phyloP scores from a whole-genome alignment of 2,113 vertebrate genomes.

The Pygoscelis antarcticus region DNA sequence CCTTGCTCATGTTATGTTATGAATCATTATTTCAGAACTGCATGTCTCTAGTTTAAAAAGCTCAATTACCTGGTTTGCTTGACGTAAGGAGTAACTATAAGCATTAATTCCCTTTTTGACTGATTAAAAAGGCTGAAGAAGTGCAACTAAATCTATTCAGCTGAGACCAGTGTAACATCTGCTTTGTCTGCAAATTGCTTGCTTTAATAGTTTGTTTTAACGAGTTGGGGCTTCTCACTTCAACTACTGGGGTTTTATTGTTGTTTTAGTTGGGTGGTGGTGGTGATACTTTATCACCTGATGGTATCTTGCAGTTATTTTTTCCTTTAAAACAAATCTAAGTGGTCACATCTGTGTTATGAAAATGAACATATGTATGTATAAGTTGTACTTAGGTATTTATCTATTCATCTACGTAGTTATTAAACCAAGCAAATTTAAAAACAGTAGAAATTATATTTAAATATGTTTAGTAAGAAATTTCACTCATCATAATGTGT shows the following conservation, averaged over 20 bases:
- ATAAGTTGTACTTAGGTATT: not conserved
- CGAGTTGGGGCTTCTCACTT: not conserved
- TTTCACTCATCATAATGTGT: not conserved
- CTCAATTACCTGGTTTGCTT: not conserved
- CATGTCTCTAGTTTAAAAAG: not conserved
- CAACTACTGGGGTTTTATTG: not conserved
- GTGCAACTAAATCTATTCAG: not conserved
- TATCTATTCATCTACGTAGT: not conserved
- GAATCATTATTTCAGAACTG: not conserved
- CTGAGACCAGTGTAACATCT: not conserved
- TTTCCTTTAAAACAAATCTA: not conserved
- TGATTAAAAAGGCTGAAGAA: not conserved
- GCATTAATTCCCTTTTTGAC: not conserved
- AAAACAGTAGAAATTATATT: not conserved
- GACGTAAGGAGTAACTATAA: not conserved
- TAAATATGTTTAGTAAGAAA: not conserved
- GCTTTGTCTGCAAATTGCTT: not conserved
- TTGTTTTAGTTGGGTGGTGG: not conserved
- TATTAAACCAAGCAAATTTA: not conserved
- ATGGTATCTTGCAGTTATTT: not conserved
- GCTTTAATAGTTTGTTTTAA: conserved; percentile 10
- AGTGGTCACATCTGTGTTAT: not conserved
- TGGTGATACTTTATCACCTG: not conserved
- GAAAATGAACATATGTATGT: not conserved
- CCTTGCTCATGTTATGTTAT: not conserved